A percentile compares a stretch with the other conserved stretches of the same genome.
Conservation (phyloP, 2,113 vertebrate genomes). For the Carlito syrichta region DNA sequence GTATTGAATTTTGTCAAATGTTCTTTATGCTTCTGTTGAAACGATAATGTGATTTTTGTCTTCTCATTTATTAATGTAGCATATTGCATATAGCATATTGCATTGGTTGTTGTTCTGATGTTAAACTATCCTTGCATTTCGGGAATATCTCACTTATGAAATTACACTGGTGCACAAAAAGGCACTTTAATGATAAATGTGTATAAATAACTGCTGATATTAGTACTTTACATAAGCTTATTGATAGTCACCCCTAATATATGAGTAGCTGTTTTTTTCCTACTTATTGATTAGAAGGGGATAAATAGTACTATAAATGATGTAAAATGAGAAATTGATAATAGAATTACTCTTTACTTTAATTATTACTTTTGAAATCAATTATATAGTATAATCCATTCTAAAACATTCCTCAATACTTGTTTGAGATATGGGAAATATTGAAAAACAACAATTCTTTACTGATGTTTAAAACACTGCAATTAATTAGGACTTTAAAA, state of each 20-base stretch:
- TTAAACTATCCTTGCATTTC: neutral
- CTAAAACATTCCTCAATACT: neutral
- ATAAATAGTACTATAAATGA: neutral
- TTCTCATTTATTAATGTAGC: neutral
- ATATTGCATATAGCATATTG: neutral
- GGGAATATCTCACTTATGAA: neutral
- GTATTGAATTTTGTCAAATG: neutral
- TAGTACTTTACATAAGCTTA: neutral
- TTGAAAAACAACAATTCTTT: neutral
- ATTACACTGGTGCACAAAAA: neutral
- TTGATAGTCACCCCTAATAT: neutral
- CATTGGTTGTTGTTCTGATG: neutral
- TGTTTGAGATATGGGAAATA: neutral
- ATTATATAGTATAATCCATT: neutral
- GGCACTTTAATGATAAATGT: no score
- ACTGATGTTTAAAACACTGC: neutral
- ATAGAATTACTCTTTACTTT: neutral
- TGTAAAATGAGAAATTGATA: neutral
- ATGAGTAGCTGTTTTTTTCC: neutral
- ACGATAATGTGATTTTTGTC: neutral
- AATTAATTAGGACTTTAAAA: neutral
- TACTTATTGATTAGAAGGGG: neutral
- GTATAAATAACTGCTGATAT: neutral
- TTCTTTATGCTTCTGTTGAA: neutral
- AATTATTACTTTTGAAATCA: neutral